These are phyloP conservation scores for Hybos culiciformis DNA, from an alignment of 2,888 invertebrate genomes.

Conservation along the genomic window DNA sequence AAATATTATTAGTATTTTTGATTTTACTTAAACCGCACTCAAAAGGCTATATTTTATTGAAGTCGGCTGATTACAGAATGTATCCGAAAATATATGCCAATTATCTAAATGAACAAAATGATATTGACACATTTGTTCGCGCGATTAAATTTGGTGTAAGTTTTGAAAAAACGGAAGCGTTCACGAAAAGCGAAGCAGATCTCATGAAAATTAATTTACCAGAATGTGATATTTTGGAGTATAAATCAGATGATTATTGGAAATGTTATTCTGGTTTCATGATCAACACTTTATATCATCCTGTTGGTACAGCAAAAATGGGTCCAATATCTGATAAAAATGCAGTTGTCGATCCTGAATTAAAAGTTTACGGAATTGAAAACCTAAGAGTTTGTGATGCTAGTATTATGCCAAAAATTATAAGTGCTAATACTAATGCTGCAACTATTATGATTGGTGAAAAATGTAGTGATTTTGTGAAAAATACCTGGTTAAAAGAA, in stretches of 20 bases:
- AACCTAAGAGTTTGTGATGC: constrained; percentile 75
- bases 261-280: constrained; percentile 62
- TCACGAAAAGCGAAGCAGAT: constrained; percentile 38
- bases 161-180: constrained; percentile 48
- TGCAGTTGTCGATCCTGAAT: constrained; percentile 67
- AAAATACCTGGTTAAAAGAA: too few relatives aligned
- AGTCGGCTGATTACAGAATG: constrained; percentile 51
- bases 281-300: constrained; percentile 69
- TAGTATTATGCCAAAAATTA: constrained; percentile 78
- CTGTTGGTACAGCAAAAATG: constrained; percentile 72
- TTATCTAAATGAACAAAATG: constrained; percentile 60
- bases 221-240: constrained; percentile 18
- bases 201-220: constrained; percentile 16
- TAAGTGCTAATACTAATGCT: constrained; percentile 81
- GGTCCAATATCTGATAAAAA: constrained; percentile 44
- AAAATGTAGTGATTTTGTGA: constrained; percentile 54
- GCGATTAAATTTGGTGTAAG: constrained; percentile 47
- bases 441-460: constrained; percentile 84
- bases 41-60: constrained; percentile 51
- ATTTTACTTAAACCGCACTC: constrained; percentile 56
- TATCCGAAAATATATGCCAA: constrained; percentile 80
- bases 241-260: constrained; percentile 51
- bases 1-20: constrained; percentile 32
- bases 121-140: constrained; percentile 56
- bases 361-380: constrained; percentile 62